Percentiles rank a stretch among this genome's conserved stretches.
phyloP scores from a whole-genome alignment of 2,888 invertebrate species.

The Exephanes ischioxanthus region DNA sequence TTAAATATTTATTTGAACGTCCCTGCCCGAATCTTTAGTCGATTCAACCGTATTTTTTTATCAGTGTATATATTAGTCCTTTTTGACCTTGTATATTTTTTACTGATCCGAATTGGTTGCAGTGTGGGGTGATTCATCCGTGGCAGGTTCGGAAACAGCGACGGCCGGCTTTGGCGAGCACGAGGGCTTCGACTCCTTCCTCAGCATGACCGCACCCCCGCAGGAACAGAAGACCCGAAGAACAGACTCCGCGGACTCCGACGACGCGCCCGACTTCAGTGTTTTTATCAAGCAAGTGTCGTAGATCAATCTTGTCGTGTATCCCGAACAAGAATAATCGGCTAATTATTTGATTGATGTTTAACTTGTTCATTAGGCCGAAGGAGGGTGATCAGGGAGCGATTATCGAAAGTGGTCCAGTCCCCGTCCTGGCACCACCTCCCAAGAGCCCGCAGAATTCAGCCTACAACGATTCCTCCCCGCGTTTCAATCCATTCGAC shows the following conservation, averaged over 20 bases:
- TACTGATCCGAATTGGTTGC: constrained; percentile 52
- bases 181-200: constrained; percentile 92
- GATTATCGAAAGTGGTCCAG: constrained; percentile 85
- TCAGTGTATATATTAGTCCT: background rate
- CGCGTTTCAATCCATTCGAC: constrained; percentile 93
- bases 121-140: constrained; percentile 85
- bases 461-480: constrained; percentile 87
- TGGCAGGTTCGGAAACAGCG: constrained; percentile 77
- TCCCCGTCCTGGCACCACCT: constrained; percentile 92
- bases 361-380: constrained; percentile 79
- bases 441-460: constrained; percentile 87
- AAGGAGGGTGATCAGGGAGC: constrained; percentile 84
- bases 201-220: constrained; percentile 92
- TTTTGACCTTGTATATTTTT: background rate
- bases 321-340: background rate
- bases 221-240: constrained; percentile 89
- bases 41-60: too few relatives aligned
- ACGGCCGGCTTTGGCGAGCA: constrained; percentile 88
- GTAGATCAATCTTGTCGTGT: background rate
- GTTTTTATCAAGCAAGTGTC: constrained; percentile 90
- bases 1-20: too few relatives aligned
- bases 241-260: constrained; percentile 91
- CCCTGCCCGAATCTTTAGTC: too few relatives aligned
- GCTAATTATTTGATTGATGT: background rate
- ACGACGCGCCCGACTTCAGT: constrained; percentile 92